Evolutionary conservation across 2,113 vertebrate genomes (phyloP), one percentile per base, ranked within the genome.

Genomic region (Stictonetta naevosa): DNA sequence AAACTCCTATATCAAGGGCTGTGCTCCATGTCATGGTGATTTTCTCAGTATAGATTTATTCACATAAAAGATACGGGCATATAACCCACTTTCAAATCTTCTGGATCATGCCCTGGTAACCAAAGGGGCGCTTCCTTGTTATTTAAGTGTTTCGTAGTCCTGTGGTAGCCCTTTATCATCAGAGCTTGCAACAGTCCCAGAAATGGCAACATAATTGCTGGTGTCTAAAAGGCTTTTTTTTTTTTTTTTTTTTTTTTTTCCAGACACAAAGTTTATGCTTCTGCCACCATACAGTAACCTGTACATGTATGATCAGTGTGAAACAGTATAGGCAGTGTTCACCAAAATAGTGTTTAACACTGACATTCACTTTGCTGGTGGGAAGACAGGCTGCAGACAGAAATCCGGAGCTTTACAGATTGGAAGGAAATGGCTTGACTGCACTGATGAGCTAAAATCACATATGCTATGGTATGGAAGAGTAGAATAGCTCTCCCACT

Each of bases 191-290:
- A 50, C 34, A 33, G 59, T 62, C 20, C 11, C 58, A 69, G 75
- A 90, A 91, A 76, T 10, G 44, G n/a, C 48, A 76, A 29, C 7
- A 22, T 72, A 90, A 68, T 34, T 83, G 34, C 42, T 83, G 34
- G 33, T 79, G 14, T 80, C 75, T 85, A 53, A 88, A 14, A 74
- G 40, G 50, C 18, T 40, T 93, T 93, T 89, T 86, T 59, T 38
- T 38, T 38, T 38, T 38, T 93, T 93, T 89, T 86, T 60, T 38
- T 15, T 21, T 72, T 40, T 93, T 93, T 89, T 86, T 92, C n/a
- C 12, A 73, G 36, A 83, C 53, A 50, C 5, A 3, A 83, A 76
- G 22, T 50, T 87, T 56, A 64, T 21, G 34, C 87, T 78, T 76
- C 58, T 85, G 50, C n/a, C 34, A 83, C 77, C 75, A 86, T 62